Evolutionary conservation across 2,797 vertebrate species (phyloP), one percentile per base, ranked within the genome.

Genomic region (Hipposideros larvatus): DNA sequence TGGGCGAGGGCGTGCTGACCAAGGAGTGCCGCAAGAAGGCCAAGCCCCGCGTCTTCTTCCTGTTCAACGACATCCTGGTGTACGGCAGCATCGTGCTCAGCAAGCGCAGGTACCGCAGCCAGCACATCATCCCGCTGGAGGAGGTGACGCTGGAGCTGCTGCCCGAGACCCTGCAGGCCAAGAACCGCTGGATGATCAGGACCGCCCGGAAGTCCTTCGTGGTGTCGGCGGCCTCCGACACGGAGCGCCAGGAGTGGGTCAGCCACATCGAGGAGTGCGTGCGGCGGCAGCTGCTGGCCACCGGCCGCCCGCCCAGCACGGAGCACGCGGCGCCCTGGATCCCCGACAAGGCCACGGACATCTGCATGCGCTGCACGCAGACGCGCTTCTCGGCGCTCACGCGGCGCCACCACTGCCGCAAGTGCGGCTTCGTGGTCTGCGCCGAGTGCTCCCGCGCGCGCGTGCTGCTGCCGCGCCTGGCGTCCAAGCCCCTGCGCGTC

Each of bases 31-130:
- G 99, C 51, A 99, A 99, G 92, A 99, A 99, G 94, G 98, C 98
- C 7, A 98, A 99, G 94, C 98, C 98, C 0, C 99, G 99, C 87
- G 98, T 97, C 31, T 99, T 99, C 98, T 99, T 99, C 96, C 99
- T 99, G 41, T 99, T 99, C 98, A 99, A 98, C 0, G 99, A 99
- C 96, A 98, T 99, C 92, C 98, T 99, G 0, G 99, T 99, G n/a
- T 99, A 99, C 0, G 99, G 99, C 95, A 99, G 98, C 98, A 98
- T 99, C 37, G 95, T 99, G 90, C 98, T 99, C 84, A 98, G 96
- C 51, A 99, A 99, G 51, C 98, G 98, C 96, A 99, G 99, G 98
- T 98, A 99, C 98, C 99, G 98, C 41, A 98, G 98, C 1, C 99
- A 99, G 96, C 99, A 99, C 87, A 98, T 99, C 91, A 98, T 99